Evolutionary conservation across 2,888 invertebrate species (phyloP), one percentile per base, ranked within the genome.

Genomic region (Matsumyia berberina): DNA sequence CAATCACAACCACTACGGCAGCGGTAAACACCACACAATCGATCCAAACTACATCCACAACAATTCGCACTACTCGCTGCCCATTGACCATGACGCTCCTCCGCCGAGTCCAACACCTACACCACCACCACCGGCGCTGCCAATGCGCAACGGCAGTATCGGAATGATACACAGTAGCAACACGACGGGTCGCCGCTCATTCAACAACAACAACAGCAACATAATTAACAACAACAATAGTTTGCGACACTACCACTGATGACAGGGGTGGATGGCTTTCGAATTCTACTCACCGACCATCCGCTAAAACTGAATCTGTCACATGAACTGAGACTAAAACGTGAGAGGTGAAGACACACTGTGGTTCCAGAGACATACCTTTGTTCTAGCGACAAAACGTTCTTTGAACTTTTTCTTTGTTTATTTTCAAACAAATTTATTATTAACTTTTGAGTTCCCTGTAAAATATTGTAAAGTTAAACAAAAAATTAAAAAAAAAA

Each of bases 21-120:
- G 87, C 83, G 91, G 87, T 53, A 87, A 88, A 74, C 87, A 91
- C 46, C 88, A 90, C 44, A 88, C 88, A 39, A 87, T 91, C 87
- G 91, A 90, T 17, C 88, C 89, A 33, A 90, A 90, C 37, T 91
- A 91, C 55, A 89, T 91, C 15, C 91, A 91, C 87, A 91, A 89
- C 64, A 91, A 91, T 58, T 91, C 91, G 17, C 91, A 91, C 64
- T 91, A 91, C 66, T 91, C 91, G 70, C 86, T 91, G 87, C 91
- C 91, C 11, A 58, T 91, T 62, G 91, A 91, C 86, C 90, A 91
- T 24, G 90, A 91, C 64, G 85, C 90, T 87, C 90, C 90, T 8
- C 86, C 86, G 15, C 89, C 89, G 15, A 90, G 89, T 66, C 89
- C 90, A 12, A 89, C 91, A 17, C 90, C 90, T n/a, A 89, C 90